Conservation (phyloP, 2,888 invertebrate genomes). For the Brachylomia viminalis region DNA sequence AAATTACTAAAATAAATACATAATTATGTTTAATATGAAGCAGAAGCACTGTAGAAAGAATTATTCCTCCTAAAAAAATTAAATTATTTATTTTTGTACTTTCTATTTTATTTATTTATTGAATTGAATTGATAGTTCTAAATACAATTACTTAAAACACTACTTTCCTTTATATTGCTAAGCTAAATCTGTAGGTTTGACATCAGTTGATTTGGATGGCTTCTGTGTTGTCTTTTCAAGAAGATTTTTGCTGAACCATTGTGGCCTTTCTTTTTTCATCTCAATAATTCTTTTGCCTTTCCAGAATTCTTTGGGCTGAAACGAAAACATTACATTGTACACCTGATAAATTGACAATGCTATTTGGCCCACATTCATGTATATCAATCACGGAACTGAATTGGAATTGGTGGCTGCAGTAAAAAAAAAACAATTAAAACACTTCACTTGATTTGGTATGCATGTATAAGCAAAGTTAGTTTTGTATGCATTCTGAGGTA, state of each 20-base stretch:
- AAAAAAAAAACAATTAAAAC: too few relatives aligned
- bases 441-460: too few relatives aligned
- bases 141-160: slow-evolving; percentile 30
- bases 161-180: slow-evolving; percentile 75
- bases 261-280: slow-evolving; percentile 95
- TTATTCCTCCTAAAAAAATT: slow-evolving; percentile 16
- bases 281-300: slow-evolving; percentile 95
- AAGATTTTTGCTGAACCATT: slow-evolving; percentile 97
- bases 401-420: not conserved
- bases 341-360: not conserved
- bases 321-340: slow-evolving; percentile 48
- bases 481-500: not conserved
- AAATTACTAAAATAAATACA: slow-evolving; percentile 10
- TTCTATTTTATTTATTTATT: slow-evolving; percentile 38
- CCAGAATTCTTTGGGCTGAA: slow-evolving; percentile 90
- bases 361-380: not conserved
- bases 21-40: not conserved
- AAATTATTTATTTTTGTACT: slow-evolving; percentile 22
- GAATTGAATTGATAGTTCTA: slow-evolving; percentile 35
- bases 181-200: slow-evolving; percentile 93
- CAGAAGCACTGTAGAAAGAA: slow-evolving; percentile 12
- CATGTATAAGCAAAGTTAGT: not conserved
- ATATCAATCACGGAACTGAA: not conserved
- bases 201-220: slow-evolving; percentile 92
- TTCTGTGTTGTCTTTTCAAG: slow-evolving; percentile 94